phyloP scores from a whole-genome alignment of 2,113 vertebrate genomes.

The Eudyptes chrysolophus region DNA sequence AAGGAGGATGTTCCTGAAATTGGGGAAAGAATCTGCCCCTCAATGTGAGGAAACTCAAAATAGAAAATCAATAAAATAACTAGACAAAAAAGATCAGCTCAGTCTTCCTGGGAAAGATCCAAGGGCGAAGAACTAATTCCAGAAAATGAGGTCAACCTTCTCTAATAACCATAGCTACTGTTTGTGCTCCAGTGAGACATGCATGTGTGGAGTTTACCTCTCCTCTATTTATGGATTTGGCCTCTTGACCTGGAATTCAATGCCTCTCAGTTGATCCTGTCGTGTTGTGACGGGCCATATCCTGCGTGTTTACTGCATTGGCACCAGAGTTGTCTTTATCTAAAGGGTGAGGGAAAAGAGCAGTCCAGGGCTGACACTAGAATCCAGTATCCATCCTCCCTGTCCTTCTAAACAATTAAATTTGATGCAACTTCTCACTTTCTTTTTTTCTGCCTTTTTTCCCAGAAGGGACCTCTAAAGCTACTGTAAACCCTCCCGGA shows the following conservation, averaged over 20 bases:
- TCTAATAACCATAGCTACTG: constrained; percentile 59
- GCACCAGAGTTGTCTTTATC: constrained; percentile 3
- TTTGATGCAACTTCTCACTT: background rate
- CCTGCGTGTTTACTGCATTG: constrained; percentile 14
- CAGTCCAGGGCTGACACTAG: background rate
- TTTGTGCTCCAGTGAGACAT: constrained; percentile 38
- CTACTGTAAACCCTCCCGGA: background rate
- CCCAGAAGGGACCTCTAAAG: background rate
- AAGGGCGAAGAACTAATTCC: constrained; percentile 53
- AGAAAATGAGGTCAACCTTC: constrained; percentile 62
- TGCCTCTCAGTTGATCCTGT: constrained; percentile 30
- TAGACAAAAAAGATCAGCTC: constrained; percentile 5
- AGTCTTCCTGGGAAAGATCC: constrained; percentile 56
- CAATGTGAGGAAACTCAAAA: background rate
- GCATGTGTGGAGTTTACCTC: constrained; percentile 46
- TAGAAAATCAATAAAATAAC: constrained; percentile 49
- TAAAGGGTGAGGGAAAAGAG: background rate
- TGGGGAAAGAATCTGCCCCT: background rate
- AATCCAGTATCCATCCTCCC: background rate
- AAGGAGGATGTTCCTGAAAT: background rate
- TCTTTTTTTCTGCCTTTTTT: background rate
- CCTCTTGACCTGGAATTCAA: constrained; percentile 56
- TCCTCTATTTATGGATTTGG: constrained; percentile 60
- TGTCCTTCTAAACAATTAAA: background rate
- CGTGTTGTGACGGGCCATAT: background rate